A percentile compares a stretch with the other conserved stretches of the same genome.
Evolutionary conservation across 2,113 vertebrate species (phyloP).

Genomic region (Thymallus thymallus): DNA sequence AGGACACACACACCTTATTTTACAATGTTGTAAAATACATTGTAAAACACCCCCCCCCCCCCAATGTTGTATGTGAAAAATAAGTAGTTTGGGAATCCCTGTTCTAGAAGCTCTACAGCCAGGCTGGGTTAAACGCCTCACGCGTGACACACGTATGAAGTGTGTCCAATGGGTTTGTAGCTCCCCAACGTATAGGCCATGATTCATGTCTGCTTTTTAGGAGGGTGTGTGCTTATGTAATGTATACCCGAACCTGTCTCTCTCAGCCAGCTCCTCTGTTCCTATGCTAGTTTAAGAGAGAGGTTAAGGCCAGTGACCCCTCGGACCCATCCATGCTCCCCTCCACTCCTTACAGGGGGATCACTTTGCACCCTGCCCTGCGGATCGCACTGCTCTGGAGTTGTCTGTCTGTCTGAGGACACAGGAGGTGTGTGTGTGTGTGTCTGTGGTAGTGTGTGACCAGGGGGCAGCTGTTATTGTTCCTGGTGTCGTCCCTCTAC

Average conservation of each 20-base stretch:
- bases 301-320: constrained; percentile 21
- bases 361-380: too few relatives aligned
- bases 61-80: too few relatives aligned
- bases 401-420: too few relatives aligned
- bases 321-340: neutral
- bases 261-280: constrained; percentile 23
- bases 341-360: neutral
- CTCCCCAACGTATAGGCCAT: constrained; percentile 32
- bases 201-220: constrained; percentile 26
- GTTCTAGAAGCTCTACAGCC: too few relatives aligned
- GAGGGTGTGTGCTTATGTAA: neutral
- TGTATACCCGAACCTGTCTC: constrained; percentile 42
- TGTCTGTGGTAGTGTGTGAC: constrained; percentile 6
- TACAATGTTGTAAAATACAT: too few relatives aligned
- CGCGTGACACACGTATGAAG: constrained; percentile 44
- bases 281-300: constrained; percentile 27
- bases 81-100: too few relatives aligned
- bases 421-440: too few relatives aligned
- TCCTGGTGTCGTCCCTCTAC: constrained; percentile 32
- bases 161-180: constrained; percentile 37
- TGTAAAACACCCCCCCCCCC: too few relatives aligned
- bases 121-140: constrained; percentile 4
- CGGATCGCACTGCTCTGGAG: neutral
- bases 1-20: constrained; percentile 5
- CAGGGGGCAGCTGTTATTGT: constrained; percentile 34